These are phyloP conservation scores for Syrrhaptes paradoxus DNA, from an alignment of 2,113 vertebrate genomes.

Conservation along the genomic window DNA sequence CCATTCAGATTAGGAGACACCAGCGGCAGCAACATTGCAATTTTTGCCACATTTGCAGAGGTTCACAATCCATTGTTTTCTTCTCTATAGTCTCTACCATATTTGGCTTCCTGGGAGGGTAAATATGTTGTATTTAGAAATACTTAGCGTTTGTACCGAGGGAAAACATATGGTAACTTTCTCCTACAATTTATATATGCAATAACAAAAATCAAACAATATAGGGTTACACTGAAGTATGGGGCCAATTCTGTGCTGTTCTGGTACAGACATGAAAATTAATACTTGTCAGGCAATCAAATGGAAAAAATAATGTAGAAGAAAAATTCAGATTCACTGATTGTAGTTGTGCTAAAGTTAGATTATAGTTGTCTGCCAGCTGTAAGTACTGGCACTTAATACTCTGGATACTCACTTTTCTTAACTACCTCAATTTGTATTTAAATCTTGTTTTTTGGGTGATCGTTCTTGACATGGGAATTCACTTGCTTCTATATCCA, in stretches of 20 bases:
- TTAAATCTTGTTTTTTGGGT: slow-evolving; percentile 12
- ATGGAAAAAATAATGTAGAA: not conserved
- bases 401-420: not conserved
- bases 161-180: not conserved
- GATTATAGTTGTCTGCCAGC: slow-evolving; percentile 14
- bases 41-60: not conserved
- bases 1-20: not conserved
- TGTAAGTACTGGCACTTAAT: not conserved
- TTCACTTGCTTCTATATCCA: not conserved
- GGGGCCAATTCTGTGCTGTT: not conserved
- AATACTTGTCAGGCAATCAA: slow-evolving; percentile 22
- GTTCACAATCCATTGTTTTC: not conserved
- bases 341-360: slow-evolving; percentile 4
- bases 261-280: not conserved
- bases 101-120: not conserved
- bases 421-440: not conserved
- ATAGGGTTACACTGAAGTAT: not conserved
- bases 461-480: not conserved
- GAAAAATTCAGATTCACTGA: not conserved
- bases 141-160: not conserved
- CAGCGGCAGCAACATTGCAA: not conserved
- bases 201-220: not conserved
- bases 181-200: not conserved
- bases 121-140: not conserved
- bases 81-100: not conserved